Evolutionary conservation across 2,888 invertebrate species (phyloP).

Genomic region (Caradrina kadenii): DNA sequence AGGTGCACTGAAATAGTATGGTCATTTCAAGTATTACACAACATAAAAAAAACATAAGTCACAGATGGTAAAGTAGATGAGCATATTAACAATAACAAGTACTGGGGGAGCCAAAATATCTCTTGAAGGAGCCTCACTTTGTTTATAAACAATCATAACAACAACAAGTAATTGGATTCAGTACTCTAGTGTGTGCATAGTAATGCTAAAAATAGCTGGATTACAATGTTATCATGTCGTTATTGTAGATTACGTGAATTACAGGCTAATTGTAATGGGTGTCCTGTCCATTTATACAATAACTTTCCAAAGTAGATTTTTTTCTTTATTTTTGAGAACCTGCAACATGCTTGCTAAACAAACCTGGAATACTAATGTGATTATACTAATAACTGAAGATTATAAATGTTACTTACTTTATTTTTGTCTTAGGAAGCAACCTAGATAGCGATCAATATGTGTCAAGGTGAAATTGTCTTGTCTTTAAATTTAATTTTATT

Average conservation of each 20-base stretch:
- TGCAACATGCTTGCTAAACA: constrained; percentile 5
- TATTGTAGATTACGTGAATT: not conserved
- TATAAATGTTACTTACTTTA: constrained; percentile 26
- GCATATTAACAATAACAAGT: constrained; percentile 1
- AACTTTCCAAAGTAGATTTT: not conserved
- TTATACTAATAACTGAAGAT: constrained; percentile 17
- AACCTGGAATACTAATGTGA: constrained; percentile 15
- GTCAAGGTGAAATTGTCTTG: constrained; percentile 74
- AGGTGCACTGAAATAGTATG: constrained; percentile 1
- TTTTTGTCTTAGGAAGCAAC: constrained; percentile 56
- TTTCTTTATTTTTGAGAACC: not conserved
- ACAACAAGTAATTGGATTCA: constrained; percentile 20
- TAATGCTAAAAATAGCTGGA: constrained; percentile 15
- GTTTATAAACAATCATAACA: constrained; percentile 49
- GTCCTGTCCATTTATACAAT: constrained; percentile 18
- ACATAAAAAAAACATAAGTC: not conserved
- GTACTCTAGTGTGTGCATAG: not conserved
- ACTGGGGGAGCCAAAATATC: not conserved
- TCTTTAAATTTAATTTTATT: constrained; percentile 45
- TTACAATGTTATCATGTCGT: constrained; percentile 4
- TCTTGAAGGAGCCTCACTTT: constrained; percentile 7
- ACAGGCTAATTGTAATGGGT: not conserved
- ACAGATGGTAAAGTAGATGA: not conserved
- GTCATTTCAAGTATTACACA: constrained; percentile 1
- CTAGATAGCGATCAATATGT: constrained; percentile 70